Base-by-base conservation (phyloP, 2,113 vertebrate genomes). In the Silurus glanis region DNA sequence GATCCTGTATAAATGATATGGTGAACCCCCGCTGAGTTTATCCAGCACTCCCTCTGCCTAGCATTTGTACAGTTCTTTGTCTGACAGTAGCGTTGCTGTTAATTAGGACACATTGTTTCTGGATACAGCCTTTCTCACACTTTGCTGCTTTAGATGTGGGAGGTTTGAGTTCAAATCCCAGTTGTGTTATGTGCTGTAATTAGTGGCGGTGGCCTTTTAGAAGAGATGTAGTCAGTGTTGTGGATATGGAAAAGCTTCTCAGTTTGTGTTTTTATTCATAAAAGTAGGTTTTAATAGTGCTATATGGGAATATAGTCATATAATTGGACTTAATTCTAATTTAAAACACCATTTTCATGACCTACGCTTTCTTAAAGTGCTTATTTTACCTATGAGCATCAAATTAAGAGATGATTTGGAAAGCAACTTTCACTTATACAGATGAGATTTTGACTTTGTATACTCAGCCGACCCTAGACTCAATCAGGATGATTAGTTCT, bases 141-240 rank as follows among this genome's bases (percentile, higher is more conserved):
- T 21, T 76, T 79, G 13, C 83, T 66, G 49, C 47, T 78, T 1
- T 2, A 45, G 17, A 28, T 58, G 28, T 28, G 51, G 51, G 25
- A 72, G 16, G 37, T 19, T 47, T 9, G 58, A 56, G 75, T 91
- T 87, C 89, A 87, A 88, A 84, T 88, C 89, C 86, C 89, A 90
- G 86, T 90, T 91, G 90, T 71, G 10, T 9, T 23, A 6, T 21
- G 37, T 16, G 21, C 28, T 59, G 12, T 47, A 55, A 28, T 72
- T 72, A 10, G 53, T 8, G 21, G 21, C 6, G 56, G 13, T 75
- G 37, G 37, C 3, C 19, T 53, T 62, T 45, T n/a, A 59, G 45
- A 51, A 56, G 53, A 53, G 12, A 14, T 14, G 49, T 12, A n/a
- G 5, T 72, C 16, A 25, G 1, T 25, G 51, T 76, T 37, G 74